Conservation (phyloP, 2,888 invertebrate species). For the Andricus quercusramuli region DNA sequence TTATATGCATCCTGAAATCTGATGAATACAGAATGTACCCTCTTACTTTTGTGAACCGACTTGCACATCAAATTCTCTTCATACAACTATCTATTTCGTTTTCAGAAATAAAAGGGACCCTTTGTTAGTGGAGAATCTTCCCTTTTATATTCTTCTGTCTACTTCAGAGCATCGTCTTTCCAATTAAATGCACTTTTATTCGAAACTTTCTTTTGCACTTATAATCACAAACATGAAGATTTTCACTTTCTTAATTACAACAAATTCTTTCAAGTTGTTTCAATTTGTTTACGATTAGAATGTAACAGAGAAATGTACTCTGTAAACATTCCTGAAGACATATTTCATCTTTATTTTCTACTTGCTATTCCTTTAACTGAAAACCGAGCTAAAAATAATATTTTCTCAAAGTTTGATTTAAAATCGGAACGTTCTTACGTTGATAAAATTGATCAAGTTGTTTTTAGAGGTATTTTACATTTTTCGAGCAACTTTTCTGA, state of each 20-base stretch:
- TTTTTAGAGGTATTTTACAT: not conserved
- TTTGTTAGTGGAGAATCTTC: not conserved
- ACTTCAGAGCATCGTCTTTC: not conserved
- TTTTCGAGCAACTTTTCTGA: not conserved
- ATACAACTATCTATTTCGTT: not conserved
- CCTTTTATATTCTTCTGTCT: not conserved
- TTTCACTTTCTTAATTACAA: not conserved
- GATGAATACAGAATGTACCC: too few species aligned
- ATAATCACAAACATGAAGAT: not conserved
- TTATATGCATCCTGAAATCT: too few species aligned
- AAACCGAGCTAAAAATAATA: too few species aligned
- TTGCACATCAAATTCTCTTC: too few species aligned
- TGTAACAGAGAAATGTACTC: too few species aligned
- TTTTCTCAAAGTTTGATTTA: not conserved
- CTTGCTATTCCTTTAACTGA: too few species aligned
- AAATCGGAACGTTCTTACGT: not conserved
- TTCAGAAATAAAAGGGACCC: not conserved
- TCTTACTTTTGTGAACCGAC: too few species aligned
- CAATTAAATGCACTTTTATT: not conserved
- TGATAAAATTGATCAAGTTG: not conserved
- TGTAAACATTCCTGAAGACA: too few species aligned
- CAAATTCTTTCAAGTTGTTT: not conserved
- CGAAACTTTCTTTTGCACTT: too few species aligned
- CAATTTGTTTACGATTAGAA: not conserved
- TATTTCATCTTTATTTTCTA: too few species aligned